phyloP scores from a whole-genome alignment of 2,113 vertebrate species.

The Nannobrachium achirus region DNA sequence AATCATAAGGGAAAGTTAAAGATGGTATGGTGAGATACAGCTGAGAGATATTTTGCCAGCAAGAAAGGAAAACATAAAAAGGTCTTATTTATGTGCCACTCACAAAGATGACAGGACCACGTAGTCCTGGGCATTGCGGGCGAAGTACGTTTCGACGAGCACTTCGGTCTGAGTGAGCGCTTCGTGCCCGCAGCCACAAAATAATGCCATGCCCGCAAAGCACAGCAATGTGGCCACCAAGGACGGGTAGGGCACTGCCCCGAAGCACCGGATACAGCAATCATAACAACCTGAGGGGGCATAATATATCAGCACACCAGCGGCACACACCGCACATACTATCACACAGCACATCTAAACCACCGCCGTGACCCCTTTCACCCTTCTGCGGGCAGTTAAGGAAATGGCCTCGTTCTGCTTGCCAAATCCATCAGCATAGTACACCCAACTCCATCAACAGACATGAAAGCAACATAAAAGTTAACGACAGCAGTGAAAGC shows the following conservation, averaged over 20 bases:
- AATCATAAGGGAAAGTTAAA: slow-evolving; percentile 33
- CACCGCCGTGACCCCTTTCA: slow-evolving; percentile 40
- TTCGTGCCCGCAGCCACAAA: slow-evolving; percentile 96
- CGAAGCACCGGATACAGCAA: slow-evolving; percentile 95
- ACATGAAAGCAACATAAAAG: slow-evolving; percentile 63
- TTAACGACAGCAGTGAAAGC: slow-evolving; percentile 43
- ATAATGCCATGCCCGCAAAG: slow-evolving; percentile 93
- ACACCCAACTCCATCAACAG: slow-evolving; percentile 48
- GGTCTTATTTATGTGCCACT: slow-evolving; percentile 69
- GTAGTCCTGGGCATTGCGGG: slow-evolving; percentile 92
- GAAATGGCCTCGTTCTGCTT: slow-evolving; percentile 45
- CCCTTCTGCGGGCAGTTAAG: slow-evolving; percentile 34
- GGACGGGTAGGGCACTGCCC: slow-evolving; percentile 94
- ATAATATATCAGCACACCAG: slow-evolving; percentile 82
- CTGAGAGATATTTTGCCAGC: background rate
- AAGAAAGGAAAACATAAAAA: background rate
- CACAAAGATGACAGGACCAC: slow-evolving; percentile 90
- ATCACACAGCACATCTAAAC: slow-evolving; percentile 80
- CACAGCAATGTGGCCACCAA: slow-evolving; percentile 95
- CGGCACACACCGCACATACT: slow-evolving; percentile 81
- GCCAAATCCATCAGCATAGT: slow-evolving; percentile 64
- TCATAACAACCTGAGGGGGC: slow-evolving; percentile 92
- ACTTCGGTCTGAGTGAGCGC: slow-evolving; percentile 92
- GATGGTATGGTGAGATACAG: background rate
- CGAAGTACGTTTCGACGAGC: slow-evolving; percentile 94